These are phyloP conservation scores for Rhorus exstirpatorius DNA, from an alignment of 2,888 invertebrate genomes.

Conservation along the genomic window DNA sequence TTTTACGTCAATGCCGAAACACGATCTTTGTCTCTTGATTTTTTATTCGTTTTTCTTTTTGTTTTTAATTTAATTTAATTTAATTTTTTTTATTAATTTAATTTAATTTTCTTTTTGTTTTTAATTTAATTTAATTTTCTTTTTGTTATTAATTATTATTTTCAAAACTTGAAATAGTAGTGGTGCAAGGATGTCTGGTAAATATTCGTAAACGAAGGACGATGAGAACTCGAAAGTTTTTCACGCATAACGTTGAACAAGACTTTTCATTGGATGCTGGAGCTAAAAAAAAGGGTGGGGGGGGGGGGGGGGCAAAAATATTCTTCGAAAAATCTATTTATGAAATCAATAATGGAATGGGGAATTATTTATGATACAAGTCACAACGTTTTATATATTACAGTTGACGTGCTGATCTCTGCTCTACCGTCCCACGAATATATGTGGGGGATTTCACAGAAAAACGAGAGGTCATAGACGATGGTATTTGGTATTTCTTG, in stretches of 20 bases:
- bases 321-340: slow-evolving; percentile 25
- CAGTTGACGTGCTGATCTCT: slow-evolving; percentile 60
- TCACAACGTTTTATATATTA: slow-evolving; percentile 7
- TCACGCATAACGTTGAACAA: neutral
- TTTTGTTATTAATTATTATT: no score
- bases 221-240: neutral
- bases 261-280: neutral
- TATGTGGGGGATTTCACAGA: no score
- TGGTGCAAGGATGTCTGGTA: no score
- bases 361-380: slow-evolving; percentile 26
- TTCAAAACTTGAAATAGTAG: no score
- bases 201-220: no score
- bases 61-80: no score
- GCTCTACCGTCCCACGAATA: slow-evolving; percentile 59
- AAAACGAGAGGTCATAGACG: no score
- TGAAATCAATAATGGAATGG: slow-evolving; percentile 39
- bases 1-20: neutral
- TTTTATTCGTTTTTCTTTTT: neutral
- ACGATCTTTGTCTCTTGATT: neutral
- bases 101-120: no score
- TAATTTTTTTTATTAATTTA: no score
- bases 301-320: no score
- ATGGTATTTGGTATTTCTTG: no score
- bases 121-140: no score
- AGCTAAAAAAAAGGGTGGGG: neutral